Conservation (phyloP, 2,113 vertebrate genomes). For the Anolis sagrei region DNA sequence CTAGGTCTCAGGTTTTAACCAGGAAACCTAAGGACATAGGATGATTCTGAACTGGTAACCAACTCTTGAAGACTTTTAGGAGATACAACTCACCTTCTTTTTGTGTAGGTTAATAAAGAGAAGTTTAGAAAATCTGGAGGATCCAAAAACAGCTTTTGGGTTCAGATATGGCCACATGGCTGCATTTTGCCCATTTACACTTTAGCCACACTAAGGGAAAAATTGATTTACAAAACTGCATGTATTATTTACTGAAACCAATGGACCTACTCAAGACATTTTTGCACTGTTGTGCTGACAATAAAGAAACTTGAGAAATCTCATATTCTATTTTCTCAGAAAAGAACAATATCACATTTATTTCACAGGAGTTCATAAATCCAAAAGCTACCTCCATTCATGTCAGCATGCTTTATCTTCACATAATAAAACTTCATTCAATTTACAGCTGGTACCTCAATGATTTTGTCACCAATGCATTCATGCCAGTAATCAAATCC, state of each 20-base stretch:
- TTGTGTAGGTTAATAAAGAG: no score
- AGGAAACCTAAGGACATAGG: no score
- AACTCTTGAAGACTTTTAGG: no score
- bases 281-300: conserved; percentile 12
- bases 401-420: conserved; percentile 30
- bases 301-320: conserved; percentile 23
- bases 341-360: conserved; percentile 40
- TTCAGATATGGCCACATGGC: no score
- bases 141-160: no score
- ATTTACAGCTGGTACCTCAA: conserved; percentile 37
- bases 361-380: conserved; percentile 32
- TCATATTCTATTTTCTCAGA: conserved; percentile 8
- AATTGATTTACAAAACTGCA: no score
- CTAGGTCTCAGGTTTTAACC: no score
- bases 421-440: conserved; percentile 32
- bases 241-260: background rate
- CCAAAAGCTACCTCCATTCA: conserved; percentile 37
- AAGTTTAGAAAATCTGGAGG: no score
- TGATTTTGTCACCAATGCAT: conserved; percentile 50
- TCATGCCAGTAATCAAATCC: conserved; percentile 57
- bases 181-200: no score
- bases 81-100: no score
- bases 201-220: accelerated
- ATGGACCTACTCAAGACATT: background rate
- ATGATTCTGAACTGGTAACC: no score